Conservation (phyloP, 2,113 vertebrate species). For the Ictalurus furcatus region DNA sequence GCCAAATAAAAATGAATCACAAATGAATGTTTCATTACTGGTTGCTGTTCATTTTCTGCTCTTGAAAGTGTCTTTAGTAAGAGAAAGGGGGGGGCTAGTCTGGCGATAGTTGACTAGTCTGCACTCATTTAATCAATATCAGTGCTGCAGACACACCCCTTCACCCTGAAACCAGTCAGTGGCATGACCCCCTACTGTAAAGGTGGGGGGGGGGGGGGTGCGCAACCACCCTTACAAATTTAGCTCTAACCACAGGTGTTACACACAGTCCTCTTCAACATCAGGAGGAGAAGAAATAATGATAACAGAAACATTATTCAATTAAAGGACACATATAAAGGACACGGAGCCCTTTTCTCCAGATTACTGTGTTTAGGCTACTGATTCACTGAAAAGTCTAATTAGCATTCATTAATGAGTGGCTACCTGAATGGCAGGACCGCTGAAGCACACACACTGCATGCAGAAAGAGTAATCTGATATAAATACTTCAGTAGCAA, state of each 20-base stretch:
- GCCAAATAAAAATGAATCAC: background rate
- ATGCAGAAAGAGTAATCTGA: background rate
- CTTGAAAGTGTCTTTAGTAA: background rate
- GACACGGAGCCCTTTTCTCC: background rate
- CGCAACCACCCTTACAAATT: background rate
- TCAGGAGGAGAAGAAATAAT: background rate
- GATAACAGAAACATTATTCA: background rate
- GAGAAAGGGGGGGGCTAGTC: too few species aligned
- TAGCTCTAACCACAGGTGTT: background rate
- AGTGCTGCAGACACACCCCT: background rate
- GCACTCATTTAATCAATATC: background rate
- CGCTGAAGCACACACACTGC: background rate
- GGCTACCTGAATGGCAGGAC: background rate
- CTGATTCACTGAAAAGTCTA: background rate
- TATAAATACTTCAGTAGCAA: background rate
- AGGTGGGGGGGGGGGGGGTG: too few species aligned
- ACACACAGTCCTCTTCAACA: background rate
- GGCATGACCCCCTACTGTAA: background rate
- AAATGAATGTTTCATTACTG: background rate
- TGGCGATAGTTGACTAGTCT: background rate
- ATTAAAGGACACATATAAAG: background rate
- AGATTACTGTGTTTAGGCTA: background rate
- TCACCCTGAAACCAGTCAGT: background rate
- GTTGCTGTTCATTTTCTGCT: background rate
- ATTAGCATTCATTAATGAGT: background rate